Base-by-base conservation (phyloP, 2,113 vertebrate genomes). In the Seriola rivoliana region DNA sequence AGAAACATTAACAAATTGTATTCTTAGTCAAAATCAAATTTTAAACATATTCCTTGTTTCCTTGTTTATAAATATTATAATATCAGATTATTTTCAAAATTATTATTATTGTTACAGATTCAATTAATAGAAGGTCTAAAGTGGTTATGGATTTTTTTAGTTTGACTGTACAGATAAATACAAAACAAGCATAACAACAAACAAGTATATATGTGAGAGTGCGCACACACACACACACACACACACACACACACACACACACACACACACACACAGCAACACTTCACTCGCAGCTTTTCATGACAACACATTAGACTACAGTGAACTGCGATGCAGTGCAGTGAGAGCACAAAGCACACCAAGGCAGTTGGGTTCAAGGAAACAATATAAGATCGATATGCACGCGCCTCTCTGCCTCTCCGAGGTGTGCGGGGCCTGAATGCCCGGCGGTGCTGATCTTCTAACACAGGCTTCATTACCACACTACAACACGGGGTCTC, bases 381-480 rank as follows among this genome's bases (percentile, higher is more conserved):
- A 93, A 92, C 88, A 86, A 91, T 91, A 89, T 75, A 8, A 88
- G 93, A 94, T 92, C 86, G 85, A 94, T 93, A 93, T 75, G 89
- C 82, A 89, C 44, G 83, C 85, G 72, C 82, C 86, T 71, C 65
- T 87, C 75, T 85, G 71, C 87, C 70, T 87, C 88, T 93, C 86
- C 44, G 80, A 93, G 91, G 88, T 88, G 89, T 88, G 88, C 69
- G 54, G 67, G 88, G 85, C 83, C 79, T 68, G 69, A 79, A 89
- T 78, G 86, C 91, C 92, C 64, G 48, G 84, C 71, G 72, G 88
- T 85, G 89, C 73, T 85, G 84, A 72, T 89, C 82, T 66, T 80
- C 81, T 80, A 84, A 87, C 83, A 85, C 80, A 25, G 85, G 80
- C 92, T 91, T 92, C 92, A 94, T 93, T 91, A 94, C 87, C 74